Base-by-base conservation (phyloP, 2,888 invertebrate species). In the Mystacides longicornis region DNA sequence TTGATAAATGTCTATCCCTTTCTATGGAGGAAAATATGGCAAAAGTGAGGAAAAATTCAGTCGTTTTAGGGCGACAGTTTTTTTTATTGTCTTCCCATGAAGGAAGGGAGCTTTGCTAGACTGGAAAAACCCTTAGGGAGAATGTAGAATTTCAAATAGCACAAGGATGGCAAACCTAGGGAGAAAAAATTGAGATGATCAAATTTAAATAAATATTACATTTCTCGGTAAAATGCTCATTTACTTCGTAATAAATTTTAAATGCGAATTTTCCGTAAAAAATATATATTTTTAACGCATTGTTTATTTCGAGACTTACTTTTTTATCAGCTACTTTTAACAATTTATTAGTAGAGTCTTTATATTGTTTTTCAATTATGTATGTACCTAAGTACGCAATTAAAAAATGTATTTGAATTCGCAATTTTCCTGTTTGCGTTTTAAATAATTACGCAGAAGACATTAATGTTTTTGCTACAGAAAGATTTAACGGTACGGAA, bases 61-160 rank as follows among this genome's bases (percentile, higher is more conserved):
- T 55, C 60, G 57, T 50, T 60, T 60, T 52, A 60, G 51, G 56
- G 54, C 27, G 60, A 60, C 60, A 51, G 57, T 54, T 49, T 60
- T 57, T n/a, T 57, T 60, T 60, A 60, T 60, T 57, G 49, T 48
- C 48, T 48, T 7, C 23, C 48, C 53, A n/a, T n/a, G 19, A n/a
- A 18, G 22, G 23, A 31, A 37, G 19, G 52, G 27, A 18, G 19
- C 43, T 43, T 5, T 20, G 18, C 23, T 9, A 42, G 21, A 14
- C 11, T 7, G 19, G 3, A 3, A 5, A 46, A 19, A 52, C 16
- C 33, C 47, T 21, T n/a, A 2, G 52, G 46, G 52, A 37, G 47
- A 37, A 46, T 11, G 20, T n/a, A 20, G 46, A 46, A 18, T n/a
- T 37, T 7, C 37, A 37, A 37, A 37, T n/a, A 37, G 14, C 37